phyloP scores from a whole-genome alignment of 23 tunicate genomes.

The Pegea sp. region DNA sequence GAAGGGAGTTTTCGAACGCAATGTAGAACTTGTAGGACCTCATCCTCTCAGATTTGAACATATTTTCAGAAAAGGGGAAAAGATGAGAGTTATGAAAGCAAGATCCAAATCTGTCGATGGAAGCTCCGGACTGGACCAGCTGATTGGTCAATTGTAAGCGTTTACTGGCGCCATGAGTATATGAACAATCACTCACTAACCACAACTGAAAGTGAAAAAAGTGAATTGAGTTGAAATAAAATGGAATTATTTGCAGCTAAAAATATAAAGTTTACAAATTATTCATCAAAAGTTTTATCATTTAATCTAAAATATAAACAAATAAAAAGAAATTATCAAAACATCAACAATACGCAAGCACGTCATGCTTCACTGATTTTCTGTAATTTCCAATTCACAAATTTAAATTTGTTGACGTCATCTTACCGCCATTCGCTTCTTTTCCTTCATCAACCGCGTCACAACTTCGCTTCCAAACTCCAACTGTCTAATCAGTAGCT shows the following conservation, averaged over 20 bases:
- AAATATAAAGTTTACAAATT: no score
- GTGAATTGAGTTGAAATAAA: not conserved
- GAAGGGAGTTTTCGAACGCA: slow-evolving; percentile 1
- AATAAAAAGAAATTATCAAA: no score
- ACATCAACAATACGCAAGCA: no score
- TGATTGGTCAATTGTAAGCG: not conserved
- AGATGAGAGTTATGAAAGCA: not conserved
- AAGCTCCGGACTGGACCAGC: not conserved
- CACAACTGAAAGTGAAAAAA: not conserved
- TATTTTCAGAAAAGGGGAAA: not conserved
- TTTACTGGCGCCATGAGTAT: not conserved
- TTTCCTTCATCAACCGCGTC: not conserved
- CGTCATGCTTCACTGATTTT: no score
- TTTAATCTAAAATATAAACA: no score
- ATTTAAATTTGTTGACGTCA: not conserved
- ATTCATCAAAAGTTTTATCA: no score
- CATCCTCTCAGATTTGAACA: not conserved
- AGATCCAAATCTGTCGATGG: not conserved
- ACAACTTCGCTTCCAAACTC: not conserved
- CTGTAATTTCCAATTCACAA: no score
- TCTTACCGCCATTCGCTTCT: not conserved
- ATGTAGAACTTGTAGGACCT: not conserved
- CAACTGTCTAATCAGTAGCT: not conserved
- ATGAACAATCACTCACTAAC: not conserved
- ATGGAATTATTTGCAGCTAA: no score